Evolutionary conservation across 2,888 invertebrate genomes (phyloP).

Genomic region (Nomada flava): DNA sequence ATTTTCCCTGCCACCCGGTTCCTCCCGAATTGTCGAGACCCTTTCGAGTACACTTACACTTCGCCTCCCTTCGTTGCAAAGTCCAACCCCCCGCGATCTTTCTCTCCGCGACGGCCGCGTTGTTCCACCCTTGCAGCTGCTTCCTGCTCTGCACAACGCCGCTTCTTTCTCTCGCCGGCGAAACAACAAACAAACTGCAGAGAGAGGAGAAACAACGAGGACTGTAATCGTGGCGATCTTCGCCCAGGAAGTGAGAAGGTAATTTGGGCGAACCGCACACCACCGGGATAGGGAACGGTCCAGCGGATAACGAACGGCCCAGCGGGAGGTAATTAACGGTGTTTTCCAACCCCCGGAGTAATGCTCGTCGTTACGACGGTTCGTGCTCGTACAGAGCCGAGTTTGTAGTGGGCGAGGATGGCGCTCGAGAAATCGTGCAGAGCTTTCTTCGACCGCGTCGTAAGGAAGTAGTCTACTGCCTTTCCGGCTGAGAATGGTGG

Average conservation of each 20-base stretch:
- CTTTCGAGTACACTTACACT: conserved; percentile 48
- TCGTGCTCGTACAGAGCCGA: conserved; percentile 69
- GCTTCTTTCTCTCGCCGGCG: conserved; percentile 10
- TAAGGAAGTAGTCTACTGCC: not conserved
- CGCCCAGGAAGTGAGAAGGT: conserved; percentile 79
- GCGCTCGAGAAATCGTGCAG: conserved; percentile 44
- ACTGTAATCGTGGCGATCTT: conserved; percentile 74
- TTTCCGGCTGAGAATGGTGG: not conserved
- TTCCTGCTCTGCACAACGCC: not conserved
- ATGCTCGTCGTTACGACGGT: conserved; percentile 82
- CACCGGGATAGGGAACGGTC: conserved; percentile 70
- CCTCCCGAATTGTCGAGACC: conserved; percentile 58
- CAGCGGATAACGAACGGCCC: conserved; percentile 79
- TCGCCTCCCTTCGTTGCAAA: conserved; percentile 60
- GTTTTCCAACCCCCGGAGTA: conserved; percentile 80
- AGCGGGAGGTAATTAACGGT: conserved; percentile 82
- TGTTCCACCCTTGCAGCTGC: not conserved
- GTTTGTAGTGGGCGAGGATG: conserved; percentile 29
- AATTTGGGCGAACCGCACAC: conserved; percentile 80
- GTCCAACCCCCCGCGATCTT: conserved; percentile 48
- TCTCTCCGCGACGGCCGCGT: conserved; percentile 12
- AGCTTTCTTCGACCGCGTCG: conserved; percentile 49
- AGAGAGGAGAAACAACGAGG: conserved; percentile 51
- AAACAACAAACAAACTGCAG: conserved; percentile 78
- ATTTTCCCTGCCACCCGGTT: conserved; percentile 26